phyloP scores from a whole-genome alignment of 2,797 vertebrate species.

The Cossypha polioptera region DNA sequence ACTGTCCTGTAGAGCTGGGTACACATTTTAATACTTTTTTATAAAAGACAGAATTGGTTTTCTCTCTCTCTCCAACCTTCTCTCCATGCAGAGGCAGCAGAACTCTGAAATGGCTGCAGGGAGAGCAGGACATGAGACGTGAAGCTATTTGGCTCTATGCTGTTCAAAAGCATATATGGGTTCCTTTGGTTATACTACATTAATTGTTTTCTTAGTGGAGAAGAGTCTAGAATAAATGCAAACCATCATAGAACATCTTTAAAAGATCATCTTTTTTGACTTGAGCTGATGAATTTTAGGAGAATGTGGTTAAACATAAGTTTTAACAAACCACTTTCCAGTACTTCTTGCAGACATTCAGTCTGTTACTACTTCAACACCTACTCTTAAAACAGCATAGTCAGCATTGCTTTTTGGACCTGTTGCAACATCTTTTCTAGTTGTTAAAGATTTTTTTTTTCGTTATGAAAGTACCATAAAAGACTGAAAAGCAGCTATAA shows the following conservation, averaged over 20 bases:
- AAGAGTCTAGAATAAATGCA: background rate
- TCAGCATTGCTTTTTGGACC: background rate
- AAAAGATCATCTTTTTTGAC: background rate
- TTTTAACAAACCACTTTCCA: background rate
- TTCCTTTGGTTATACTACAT: background rate
- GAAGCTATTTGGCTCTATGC: background rate
- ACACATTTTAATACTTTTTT: background rate
- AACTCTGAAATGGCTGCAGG: background rate
- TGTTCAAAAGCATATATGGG: background rate
- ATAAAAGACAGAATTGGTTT: background rate
- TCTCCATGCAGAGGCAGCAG: background rate
- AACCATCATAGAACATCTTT: background rate
- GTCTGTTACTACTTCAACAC: background rate
- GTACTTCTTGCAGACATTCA: background rate
- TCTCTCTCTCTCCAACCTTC: background rate
- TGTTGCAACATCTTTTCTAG: background rate
- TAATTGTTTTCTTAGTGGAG: background rate
- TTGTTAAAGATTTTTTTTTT: background rate
- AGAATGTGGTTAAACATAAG: background rate
- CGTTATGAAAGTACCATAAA: background rate
- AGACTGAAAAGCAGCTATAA: constrained; percentile 7
- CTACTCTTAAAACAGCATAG: background rate
- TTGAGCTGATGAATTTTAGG: background rate
- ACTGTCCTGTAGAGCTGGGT: background rate
- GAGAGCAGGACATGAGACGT: background rate